Evolutionary conservation across 2,797 vertebrate species (phyloP).

Genomic region (Avahi laniger): DNA sequence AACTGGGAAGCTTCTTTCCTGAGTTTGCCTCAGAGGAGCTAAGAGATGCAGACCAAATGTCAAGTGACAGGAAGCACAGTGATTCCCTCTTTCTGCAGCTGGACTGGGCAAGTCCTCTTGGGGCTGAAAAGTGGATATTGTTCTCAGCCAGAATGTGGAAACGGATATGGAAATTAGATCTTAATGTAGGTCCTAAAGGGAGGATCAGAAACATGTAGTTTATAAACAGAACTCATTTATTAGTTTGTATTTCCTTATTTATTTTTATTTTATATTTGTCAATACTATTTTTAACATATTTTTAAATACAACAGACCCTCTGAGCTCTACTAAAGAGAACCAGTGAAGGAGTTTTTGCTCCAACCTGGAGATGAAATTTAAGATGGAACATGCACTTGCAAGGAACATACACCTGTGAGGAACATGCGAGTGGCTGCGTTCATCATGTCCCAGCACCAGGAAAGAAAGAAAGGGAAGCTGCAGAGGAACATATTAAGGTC

Average conservation of each 20-base stretch:
- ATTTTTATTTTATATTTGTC: neutral
- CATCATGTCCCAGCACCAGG: neutral
- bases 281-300: neutral
- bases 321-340: neutral
- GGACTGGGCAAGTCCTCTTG: too few relatives aligned
- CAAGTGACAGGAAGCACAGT: neutral
- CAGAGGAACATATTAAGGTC: rapidly evolving
- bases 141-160: neutral
- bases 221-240: neutral
- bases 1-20: neutral
- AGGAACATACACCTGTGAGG: neutral
- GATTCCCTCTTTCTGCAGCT: rapidly evolving
- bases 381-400: neutral
- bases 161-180: neutral
- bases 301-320: neutral
- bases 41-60: neutral
- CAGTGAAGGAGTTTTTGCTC: neutral
- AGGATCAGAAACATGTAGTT: neutral
- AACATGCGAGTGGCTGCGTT: rapidly evolving
- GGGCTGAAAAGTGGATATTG: neutral
- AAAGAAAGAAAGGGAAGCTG: neutral
- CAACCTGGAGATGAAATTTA: neutral
- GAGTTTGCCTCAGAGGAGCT: neutral
- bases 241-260: neutral
- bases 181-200: neutral